Percentiles rank a stretch among this genome's conserved stretches.
phyloP scores from a whole-genome alignment of 2,888 invertebrate species.

The Acronicta psi region DNA sequence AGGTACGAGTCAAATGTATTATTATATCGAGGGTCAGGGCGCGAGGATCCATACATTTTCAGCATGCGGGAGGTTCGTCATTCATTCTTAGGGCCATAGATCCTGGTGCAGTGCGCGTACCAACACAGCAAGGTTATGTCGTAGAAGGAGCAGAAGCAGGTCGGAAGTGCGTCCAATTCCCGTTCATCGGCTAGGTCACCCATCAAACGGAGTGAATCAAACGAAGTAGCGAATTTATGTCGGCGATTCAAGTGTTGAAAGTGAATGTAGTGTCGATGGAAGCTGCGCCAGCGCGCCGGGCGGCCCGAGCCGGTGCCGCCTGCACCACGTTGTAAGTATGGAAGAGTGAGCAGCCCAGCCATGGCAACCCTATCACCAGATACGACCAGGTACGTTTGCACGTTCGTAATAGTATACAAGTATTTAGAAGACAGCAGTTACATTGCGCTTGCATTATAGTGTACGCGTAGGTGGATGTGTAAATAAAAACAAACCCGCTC shows the following conservation, averaged over 20 bases:
- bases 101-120: constrained; percentile 64
- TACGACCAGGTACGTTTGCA: constrained; percentile 45
- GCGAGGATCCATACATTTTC: constrained; percentile 49
- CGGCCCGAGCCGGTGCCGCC: constrained; percentile 16
- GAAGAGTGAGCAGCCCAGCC: constrained; percentile 54
- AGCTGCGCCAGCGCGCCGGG: constrained; percentile 24
- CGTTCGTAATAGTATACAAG: neutral
- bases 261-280: constrained; percentile 73
- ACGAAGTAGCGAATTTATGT: constrained; percentile 69
- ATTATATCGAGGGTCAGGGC: constrained; percentile 61
- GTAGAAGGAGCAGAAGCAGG: too few species aligned
- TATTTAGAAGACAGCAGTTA: constrained; percentile 11
- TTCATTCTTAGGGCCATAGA: constrained; percentile 48
- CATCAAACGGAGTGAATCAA: constrained; percentile 71
- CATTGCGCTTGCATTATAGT: constrained; percentile 13
- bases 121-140: constrained; percentile 70
- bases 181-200: constrained; percentile 77
- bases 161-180: constrained; percentile 82
- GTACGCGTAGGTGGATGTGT: constrained; percentile 36
- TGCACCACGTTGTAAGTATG: constrained; percentile 70
- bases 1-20: constrained; percentile 76
- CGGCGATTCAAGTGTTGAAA: constrained; percentile 71
- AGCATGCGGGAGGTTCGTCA: constrained; percentile 54
- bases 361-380: constrained; percentile 59
- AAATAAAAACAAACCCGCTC: constrained; percentile 49